A percentile compares a stretch with the other conserved stretches of the same genome.
These are phyloP conservation scores for Alligator sinensis DNA, from an alignment of 2,113 vertebrate genomes.

Conservation along the genomic window DNA sequence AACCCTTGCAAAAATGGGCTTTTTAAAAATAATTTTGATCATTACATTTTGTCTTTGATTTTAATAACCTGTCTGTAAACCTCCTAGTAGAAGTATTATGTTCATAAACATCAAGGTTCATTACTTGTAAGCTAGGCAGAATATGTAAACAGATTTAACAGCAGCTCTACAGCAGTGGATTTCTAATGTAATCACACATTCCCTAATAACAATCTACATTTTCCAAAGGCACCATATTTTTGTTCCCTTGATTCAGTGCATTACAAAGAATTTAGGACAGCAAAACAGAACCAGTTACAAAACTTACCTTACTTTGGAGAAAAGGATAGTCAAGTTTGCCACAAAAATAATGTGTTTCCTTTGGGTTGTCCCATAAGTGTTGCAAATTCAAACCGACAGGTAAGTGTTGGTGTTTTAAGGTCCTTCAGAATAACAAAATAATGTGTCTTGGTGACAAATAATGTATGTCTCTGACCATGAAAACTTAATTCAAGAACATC, in stretches of 20 bases:
- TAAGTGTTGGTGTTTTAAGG: slow-evolving; percentile 12
- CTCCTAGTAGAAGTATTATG: slow-evolving; percentile 4
- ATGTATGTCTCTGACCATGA: neutral
- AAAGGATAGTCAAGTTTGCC: slow-evolving; percentile 25
- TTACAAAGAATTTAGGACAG: slow-evolving; percentile 13
- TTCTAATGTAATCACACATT: slow-evolving; percentile 23
- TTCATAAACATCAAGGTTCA: slow-evolving; percentile 2
- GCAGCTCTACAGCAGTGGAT: neutral
- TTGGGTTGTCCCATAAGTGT: slow-evolving; percentile 3
- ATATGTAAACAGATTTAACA: neutral
- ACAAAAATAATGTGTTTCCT: slow-evolving; percentile 4
- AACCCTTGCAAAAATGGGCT: neutral
- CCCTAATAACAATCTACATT: neutral
- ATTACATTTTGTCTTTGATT: neutral
- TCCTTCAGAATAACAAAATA: slow-evolving; percentile 27
- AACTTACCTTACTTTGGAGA: slow-evolving; percentile 75
- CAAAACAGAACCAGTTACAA: slow-evolving; percentile 18
- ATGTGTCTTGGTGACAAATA: neutral
- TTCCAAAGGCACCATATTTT: neutral
- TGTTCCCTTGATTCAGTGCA: neutral
- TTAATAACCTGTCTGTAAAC: neutral
- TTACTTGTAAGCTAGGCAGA: slow-evolving; percentile 5
- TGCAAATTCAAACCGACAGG: slow-evolving; percentile 40
- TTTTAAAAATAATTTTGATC: neutral
- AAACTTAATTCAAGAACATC: slow-evolving; percentile 59